phyloP scores from a whole-genome alignment of 2,797 vertebrate genomes.

The Acropternis orthonyx region DNA sequence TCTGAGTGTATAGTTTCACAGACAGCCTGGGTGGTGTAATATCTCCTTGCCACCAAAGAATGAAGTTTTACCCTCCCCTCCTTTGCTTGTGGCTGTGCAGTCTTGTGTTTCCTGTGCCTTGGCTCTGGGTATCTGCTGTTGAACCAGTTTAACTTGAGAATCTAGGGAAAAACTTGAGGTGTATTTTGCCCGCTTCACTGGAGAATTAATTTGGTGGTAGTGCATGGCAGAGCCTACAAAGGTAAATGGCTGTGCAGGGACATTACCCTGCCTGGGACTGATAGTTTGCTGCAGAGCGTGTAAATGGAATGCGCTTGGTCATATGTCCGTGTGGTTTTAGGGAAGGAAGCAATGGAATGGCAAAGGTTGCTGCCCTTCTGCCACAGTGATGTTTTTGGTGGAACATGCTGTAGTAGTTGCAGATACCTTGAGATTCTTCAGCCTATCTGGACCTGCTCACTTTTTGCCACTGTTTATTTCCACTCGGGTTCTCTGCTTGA shows the following conservation, averaged over 20 bases:
- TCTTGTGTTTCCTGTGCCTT: not conserved
- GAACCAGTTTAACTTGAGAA: not conserved
- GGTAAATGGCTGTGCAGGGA: not conserved
- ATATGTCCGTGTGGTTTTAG: fast-evolving
- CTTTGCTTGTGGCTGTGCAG: not conserved
- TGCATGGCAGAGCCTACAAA: not conserved
- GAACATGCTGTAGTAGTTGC: not conserved
- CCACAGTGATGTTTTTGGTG: not conserved
- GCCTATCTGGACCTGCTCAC: not conserved
- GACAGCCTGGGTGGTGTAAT: not conserved
- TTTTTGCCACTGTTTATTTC: not conserved
- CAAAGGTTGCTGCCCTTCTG: not conserved
- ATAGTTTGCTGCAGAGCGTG: not conserved
- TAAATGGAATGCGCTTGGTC: fast-evolving
- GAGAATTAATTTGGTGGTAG: not conserved
- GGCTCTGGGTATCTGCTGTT: not conserved
- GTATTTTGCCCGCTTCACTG: not conserved
- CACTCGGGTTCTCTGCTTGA: not conserved
- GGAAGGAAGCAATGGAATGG: not conserved
- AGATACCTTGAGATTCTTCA: not conserved
- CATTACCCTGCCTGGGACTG: not conserved
- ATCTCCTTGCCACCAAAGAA: not conserved
- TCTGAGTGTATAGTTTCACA: not conserved
- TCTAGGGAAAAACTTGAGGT: not conserved
- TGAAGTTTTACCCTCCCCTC: not conserved